Evolutionary conservation across 2,113 vertebrate genomes (phyloP), one percentile per base, ranked within the genome.

Genomic region (human): DNA sequence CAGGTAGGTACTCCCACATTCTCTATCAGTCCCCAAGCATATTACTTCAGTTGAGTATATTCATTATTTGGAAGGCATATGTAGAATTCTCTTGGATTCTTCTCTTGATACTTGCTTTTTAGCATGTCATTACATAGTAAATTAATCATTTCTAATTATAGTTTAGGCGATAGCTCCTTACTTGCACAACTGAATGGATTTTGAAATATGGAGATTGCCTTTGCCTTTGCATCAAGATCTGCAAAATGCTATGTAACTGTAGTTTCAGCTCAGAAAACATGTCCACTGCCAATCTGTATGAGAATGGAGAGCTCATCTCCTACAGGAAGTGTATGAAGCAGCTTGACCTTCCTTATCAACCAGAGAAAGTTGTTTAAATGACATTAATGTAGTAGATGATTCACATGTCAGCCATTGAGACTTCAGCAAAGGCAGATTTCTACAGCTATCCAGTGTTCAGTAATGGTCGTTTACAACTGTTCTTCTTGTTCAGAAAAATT

Each of bases 401-500:
- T 27, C 23, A 5, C 11, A 16, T 61, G 35, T 86, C 11, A 14
- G 43, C 38, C 30, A 52, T 43, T n/a, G 81, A n/a, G 48, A 59
- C 4, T 68, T 78, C 14, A 86, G 38, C 45, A 64, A 88, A 61
- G 79, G 27, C 12, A 64, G 82, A 59, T 85, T 88, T 85, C 79
- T 50, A 72, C 57, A 91, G 57, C 38, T 9, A 45, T 55, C 30
- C 23, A 52, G 9, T 45, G 32, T 38, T 93, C 5, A 45, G 6
- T 72, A 43, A 66, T 22, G 27, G 20, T 18, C 32, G 2, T 80
- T 68, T n/a, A 66, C 8, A 20, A 5, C 17, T 81, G 12, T 85
- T 95, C 22, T 85, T 93, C 32, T 85, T 40, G 11, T 90, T 90
- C 72, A 91, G 48, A 93, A 94, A 94, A 90, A 86, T 66, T 55